Conservation (phyloP, 2,797 vertebrate genomes). For the Argyrosomus regius region DNA sequence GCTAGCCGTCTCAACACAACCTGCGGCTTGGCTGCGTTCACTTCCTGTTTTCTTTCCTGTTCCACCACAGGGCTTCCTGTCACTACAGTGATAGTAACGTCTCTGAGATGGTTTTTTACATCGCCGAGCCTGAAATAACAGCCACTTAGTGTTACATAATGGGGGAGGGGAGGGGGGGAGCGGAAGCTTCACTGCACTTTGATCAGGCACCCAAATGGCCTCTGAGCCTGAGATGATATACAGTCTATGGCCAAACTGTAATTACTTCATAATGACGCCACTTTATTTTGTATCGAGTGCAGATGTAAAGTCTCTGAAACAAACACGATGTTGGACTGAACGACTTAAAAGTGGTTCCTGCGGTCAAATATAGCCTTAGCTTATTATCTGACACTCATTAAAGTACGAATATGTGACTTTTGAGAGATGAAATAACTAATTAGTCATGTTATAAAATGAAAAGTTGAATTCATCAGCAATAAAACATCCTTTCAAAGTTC, state of each 20-base stretch:
- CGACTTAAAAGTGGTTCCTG: not conserved
- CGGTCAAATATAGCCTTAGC: not conserved
- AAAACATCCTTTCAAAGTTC: not conserved
- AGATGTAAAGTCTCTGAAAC: not conserved
- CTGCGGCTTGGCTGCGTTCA: conserved; percentile 59
- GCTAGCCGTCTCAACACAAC: conserved; percentile 65
- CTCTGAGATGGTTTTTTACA: conserved; percentile 49
- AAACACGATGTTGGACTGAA: not conserved
- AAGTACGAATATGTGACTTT: not conserved
- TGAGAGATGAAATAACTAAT: not conserved
- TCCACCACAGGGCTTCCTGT: conserved; percentile 79
- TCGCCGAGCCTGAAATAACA: conserved; percentile 70
- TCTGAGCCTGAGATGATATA: not conserved
- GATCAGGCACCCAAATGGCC: conserved; percentile 26
- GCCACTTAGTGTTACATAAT: conserved; percentile 19
- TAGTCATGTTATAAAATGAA: not conserved
- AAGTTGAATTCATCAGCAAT: not conserved
- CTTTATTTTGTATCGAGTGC: not conserved
- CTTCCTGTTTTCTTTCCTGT: conserved; percentile 89
- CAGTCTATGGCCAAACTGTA: not conserved
- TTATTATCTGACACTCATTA: not conserved
- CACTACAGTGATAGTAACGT: conserved; percentile 71
- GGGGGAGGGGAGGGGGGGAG: not conserved
- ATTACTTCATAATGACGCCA: conserved; percentile 10
- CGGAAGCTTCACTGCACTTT: conserved; percentile 39